Evolutionary conservation across 2,113 vertebrate species (phyloP), one percentile per base, ranked within the genome.

Genomic region (Diadophis punctatus): DNA sequence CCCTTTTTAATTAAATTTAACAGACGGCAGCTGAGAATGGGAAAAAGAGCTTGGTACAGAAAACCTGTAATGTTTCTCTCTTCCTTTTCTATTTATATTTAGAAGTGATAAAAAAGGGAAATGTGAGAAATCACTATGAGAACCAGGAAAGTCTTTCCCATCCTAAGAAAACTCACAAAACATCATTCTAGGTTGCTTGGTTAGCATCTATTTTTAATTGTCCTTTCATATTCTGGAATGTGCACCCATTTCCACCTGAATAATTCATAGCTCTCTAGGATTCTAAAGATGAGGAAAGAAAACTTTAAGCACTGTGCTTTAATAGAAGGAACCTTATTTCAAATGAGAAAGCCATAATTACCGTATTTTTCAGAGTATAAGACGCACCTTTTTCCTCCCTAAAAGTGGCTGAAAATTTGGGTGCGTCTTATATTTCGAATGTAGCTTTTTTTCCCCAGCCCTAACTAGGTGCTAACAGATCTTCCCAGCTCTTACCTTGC

Each of bases 1-100:
- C 93, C 92, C 94, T 95, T 96, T 95, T 86, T 92, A 96, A 96
- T 90, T n/a, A 93, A 95, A 94, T 94, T 92, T 93, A 96, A 95
- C 46, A 94, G 93, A 91, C 51, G 1, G 0, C 94, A 95, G 86
- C 94, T 96, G 93, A 86, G 52, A 94, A 74, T 22, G 39, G 95
- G 30, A 93, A 95, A 95, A 95, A 91, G 91, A 74, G 86, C 89
- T 95, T 85, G 49, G 56, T 93, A 94, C 10, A 86, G 18, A 55
- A 23, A 89, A 87, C 55, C 74, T 94, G 68, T 92, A 93, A 90
- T 89, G 51, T 49, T 90, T 63, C 95, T 93, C 1, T 1, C 25
- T 90, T 53, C 56, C 56, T 52, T 90, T 94, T 5, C 1, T 48
- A 39, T 86, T 94, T 95, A 91, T 91, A 88, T 43, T 86, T 87